Evolutionary conservation across 2,113 vertebrate genomes (phyloP), one percentile per base, ranked within the genome.

Genomic region (Orientallactaga bullata): DNA sequence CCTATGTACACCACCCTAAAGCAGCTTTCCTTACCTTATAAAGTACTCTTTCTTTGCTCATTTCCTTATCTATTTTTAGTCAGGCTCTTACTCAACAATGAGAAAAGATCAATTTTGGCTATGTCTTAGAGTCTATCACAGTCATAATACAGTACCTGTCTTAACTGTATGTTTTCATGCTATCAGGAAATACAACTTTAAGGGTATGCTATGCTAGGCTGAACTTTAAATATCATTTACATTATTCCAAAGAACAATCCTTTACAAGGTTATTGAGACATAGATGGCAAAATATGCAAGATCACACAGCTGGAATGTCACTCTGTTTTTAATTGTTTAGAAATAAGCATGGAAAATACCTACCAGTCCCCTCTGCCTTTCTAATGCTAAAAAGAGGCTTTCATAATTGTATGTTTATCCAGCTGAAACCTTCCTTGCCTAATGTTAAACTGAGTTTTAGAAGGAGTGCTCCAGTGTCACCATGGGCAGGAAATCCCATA

Each of bases 341-440:
- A 95, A 88, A 51, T 35, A 92, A 93, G 65, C 66, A 88, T 84
- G 16, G 55, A 87, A 89, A 92, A 80, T 65, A 61, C 21, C 72
- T 51, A 15, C 66, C 12, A 80, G 26, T 18, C 51, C 17, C 32
- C 61, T 72, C 28, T 23, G 61, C 17, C 47, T 85, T 90, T 66
- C 23, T 69, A 77, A 88, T 85, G 55, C 58, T 81, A 35, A 88
- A 28, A 80, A 55, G 7, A 84, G 26, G 66, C 77, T 92, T 72
- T 69, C 68, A 82, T 92, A 85, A 88, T 81, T 72, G 39, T 28
- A 74, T 74, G 74, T 89, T 89, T 85, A 8, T 65, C 24, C 13
- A 71, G 60, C 39, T 65, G 15, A 87, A 84, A 61, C 35, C 17
- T 71, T 15, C 42, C 61, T 92, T 90, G 24, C n/a, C n/a, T 77